phyloP scores from a whole-genome alignment of 2,888 invertebrate genomes.

The Trichopoda pennipes region DNA sequence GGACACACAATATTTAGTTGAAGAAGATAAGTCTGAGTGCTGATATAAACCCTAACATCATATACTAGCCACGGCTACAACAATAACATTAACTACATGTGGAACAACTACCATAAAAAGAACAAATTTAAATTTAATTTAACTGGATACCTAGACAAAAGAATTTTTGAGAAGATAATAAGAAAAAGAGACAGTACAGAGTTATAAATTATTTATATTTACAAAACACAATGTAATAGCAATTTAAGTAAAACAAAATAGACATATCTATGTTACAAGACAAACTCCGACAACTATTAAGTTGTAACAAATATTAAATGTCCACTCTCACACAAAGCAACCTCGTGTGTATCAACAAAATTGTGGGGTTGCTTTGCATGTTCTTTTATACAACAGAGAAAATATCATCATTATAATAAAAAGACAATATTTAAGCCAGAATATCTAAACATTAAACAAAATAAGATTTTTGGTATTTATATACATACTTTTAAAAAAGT shows the following conservation, averaged over 20 bases:
- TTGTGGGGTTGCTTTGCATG: background rate
- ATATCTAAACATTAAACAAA: constrained; percentile 40
- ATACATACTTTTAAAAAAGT: constrained; percentile 38
- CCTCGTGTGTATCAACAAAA: background rate
- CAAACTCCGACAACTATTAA: constrained; percentile 35
- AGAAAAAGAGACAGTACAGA: constrained; percentile 13
- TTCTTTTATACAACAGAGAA: constrained; percentile 29
- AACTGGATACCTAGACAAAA: constrained; percentile 57
- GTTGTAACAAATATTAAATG: constrained; percentile 27
- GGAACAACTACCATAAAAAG: constrained; percentile 68
- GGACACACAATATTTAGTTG: constrained; percentile 94
- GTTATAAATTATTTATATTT: constrained; percentile 65
- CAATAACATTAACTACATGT: constrained; percentile 66
- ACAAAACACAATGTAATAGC: constrained; percentile 33
- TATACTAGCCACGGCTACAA: constrained; percentile 66
- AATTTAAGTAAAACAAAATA: constrained; percentile 48
- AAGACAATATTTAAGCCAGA: constrained; percentile 55
- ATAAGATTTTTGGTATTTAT: constrained; percentile 56
- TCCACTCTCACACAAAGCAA: constrained; percentile 30
- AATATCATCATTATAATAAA: constrained; percentile 48
- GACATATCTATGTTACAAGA: constrained; percentile 66
- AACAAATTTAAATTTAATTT: constrained; percentile 70
- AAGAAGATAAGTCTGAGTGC: constrained; percentile 89
- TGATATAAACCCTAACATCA: constrained; percentile 79
- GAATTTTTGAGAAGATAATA: background rate